Evolutionary conservation across 2,797 vertebrate genomes (phyloP), one percentile per base, ranked within the genome.

Genomic region (Falco cherrug): DNA sequence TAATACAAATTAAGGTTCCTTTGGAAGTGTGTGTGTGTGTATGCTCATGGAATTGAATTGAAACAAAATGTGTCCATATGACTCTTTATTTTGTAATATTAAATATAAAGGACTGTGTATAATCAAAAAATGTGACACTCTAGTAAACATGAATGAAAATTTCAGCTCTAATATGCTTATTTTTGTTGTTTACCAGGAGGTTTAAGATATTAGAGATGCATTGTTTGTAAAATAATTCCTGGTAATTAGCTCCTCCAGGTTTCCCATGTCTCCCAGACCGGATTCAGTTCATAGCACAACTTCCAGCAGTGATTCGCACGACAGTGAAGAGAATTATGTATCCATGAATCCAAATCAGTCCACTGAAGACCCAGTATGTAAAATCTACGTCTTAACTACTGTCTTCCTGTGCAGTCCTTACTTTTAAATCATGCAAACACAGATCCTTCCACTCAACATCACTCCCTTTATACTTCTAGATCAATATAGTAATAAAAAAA

Each of bases 221-320:
- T 88, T 97, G 98, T 97, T 97, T 98, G 86, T 96, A 96, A 99
- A 98, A 97, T 96, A 95, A 98, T 97, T 98, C 98, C 97, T 99
- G 97, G 98, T 98, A 97, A 98, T 98, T 98, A 99, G 99, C 98
- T 98, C 98, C 98, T 99, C 99, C 98, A 99, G 99, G 99, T 99
- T 99, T 97, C 99, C 99, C 96, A 97, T 99, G 98, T 99, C 99
- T 97, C 96, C 99, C 91, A 99, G 99, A 98, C 99, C 99, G 18
- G 98, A 99, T 87, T 99, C 99, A 92, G 99, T 99, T 98, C 99
- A 99, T 98, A 99, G 99, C 98, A 99, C 99, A 96, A 99, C 99
- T 93, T 99, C 99, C 97, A 99, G 99, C 98, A 99, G 99, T 96
- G 99, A 99, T 98, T 99, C 99, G 9, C 99, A 99, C 35, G 99